phyloP scores from a whole-genome alignment of 2,888 invertebrate species.

The Drosophila gaucha region DNA sequence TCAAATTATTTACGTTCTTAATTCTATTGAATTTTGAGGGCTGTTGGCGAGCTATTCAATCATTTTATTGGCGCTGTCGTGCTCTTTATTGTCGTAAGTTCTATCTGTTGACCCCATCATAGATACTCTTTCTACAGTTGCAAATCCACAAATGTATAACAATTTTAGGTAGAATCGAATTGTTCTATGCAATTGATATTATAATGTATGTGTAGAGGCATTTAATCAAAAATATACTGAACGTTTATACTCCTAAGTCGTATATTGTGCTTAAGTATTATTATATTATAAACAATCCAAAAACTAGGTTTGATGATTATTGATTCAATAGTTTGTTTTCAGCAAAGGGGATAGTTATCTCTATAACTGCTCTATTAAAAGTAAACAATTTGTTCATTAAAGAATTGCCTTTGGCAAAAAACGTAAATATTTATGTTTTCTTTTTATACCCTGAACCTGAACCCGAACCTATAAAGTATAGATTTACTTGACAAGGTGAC shows the following conservation, averaged over 20 bases:
- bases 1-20: conserved; percentile 41
- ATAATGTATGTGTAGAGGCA: conserved; percentile 49
- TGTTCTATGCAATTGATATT: conserved; percentile 27
- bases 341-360: conserved; percentile 17
- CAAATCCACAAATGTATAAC: conserved; percentile 32
- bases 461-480: too few species aligned
- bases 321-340: conserved; percentile 26
- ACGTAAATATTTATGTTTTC: conserved; percentile 4
- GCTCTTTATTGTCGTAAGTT: conserved; percentile 85
- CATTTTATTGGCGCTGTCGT: conserved; percentile 85
- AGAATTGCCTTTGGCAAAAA: conserved; percentile 6
- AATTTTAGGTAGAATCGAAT: conserved; percentile 55
- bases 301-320: conserved; percentile 30
- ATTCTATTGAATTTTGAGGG: conserved; percentile 82
- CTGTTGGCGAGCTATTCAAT: conserved; percentile 84
- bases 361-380: conserved; percentile 11
- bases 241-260: conserved; percentile 40
- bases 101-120: conserved; percentile 65
- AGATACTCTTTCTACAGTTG: conserved; percentile 45
- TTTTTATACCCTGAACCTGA: background rate
- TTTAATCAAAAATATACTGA: conserved; percentile 25
- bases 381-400: conserved; percentile 20
- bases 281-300: conserved; percentile 17
- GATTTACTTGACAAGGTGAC: too few species aligned
- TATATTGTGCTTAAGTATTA: conserved; percentile 42